Evolutionary conservation across 2,797 vertebrate genomes (phyloP), one percentile per base, ranked within the genome.

Genomic region (Girardinus metallicus): DNA sequence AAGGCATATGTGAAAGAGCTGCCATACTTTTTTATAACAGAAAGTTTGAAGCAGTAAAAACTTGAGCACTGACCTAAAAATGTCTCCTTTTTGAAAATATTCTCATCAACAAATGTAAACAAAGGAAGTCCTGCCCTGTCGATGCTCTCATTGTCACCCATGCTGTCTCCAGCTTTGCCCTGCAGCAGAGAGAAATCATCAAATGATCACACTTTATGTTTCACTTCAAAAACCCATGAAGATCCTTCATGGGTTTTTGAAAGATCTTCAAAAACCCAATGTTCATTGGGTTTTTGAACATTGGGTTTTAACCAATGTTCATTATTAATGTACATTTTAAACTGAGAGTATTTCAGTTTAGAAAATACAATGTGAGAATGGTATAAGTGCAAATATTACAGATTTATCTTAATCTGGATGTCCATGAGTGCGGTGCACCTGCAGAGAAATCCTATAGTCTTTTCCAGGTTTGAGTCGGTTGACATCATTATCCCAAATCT

Each of bases 41-140:
- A 29, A 64, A 64, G 31, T 7, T 0, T 34, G 29, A 18, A 18
- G 60, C 5, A 26, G 31, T 64, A 62, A 62, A 62, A 16, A 10
- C 11, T 21, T 0, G 8, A 18, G n/a, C 31, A 75, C 92, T 87
- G 84, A 96, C 96, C 95, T 85, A 93, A 89, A 88, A 96, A 96
- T 1, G 96, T 96, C 84, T 96, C 96, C 88, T 96, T 96, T 92
- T 96, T 95, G 92, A 96, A 96, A 83, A 95, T 95, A 85, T 88
- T 96, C 88, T 96, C 96, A 73, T 96, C 92, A 0, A 96, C 96
- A 83, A 92, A 96, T 8, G 93, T 93, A 82, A 96, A 96, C 44
- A 96, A 93, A 82, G 96, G 96, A 76, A 80, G 91, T 74, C 92
- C 95, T 3, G 92, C 92, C 57, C 78, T 91, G 0, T 96, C 64